Evolutionary conservation across 2,888 invertebrate species (phyloP), one percentile per base, ranked within the genome.

Genomic region (Polyploca ridens): DNA sequence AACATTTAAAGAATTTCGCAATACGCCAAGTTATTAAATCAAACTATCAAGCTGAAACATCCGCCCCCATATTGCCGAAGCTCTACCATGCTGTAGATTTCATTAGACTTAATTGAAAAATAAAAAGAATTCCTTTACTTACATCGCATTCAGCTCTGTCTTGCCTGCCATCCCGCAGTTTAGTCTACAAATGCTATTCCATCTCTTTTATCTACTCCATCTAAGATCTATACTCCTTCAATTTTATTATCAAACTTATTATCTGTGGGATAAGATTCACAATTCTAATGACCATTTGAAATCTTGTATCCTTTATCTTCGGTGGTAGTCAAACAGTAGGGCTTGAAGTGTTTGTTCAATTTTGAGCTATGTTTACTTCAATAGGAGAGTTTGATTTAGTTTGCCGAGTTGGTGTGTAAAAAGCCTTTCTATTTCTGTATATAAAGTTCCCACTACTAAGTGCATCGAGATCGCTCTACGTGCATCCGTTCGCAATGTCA

Each of bases 391-490:
- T 62, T 61, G 63, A 64, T 72, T 77, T 80, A 11, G 46, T 60
- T 64, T 70, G 71, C 6, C 35, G 5, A 19, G 33, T 4, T 16
- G 19, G 66, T 69, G 73, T 67, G 38, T 64, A 69, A 76, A 81
- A 77, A 62, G 77, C 69, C 76, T 59, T 82, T 87, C 65, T 68
- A 67, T 67, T 67, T 64, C 69, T 64, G 59, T 60, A 58, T 57
- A 62, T 38, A 65, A 68, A 77, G 82, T 79, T 79, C 69, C 80
- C 76, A 82, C 84, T 83, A 86, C 87, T 91, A 90, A 92, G 91
- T 92, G 91, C 91, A 92, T 88, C 88, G 87, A 84, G 90, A 90
- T 90, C 88, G 89, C 75, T 84, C 84, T 90, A 92, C 91, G 91
- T 91, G 92, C 90, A 89, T 88, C 89, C 88, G 86, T 79, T 87